These are phyloP conservation scores for Ophion ellenae DNA, from an alignment of 2,888 invertebrate genomes.

Conservation along the genomic window DNA sequence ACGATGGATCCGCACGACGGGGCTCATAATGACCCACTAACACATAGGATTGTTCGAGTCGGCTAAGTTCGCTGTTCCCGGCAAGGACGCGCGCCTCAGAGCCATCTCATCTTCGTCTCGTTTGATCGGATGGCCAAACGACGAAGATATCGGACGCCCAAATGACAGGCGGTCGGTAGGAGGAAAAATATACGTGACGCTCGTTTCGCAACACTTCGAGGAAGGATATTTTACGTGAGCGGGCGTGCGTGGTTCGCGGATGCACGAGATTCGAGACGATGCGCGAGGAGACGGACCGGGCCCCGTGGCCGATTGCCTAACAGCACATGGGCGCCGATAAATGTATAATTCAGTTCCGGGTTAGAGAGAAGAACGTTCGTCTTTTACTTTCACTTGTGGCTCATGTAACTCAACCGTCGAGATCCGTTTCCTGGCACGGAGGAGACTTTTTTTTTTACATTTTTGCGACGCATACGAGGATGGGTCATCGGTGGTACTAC, in stretches of 20 bases:
- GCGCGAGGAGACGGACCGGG: neutral
- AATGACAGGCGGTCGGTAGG: neutral
- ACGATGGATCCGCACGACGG: conserved; percentile 74
- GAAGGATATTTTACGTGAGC: conserved; percentile 28
- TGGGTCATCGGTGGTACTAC: conserved; percentile 8
- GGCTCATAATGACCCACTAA: conserved; percentile 82
- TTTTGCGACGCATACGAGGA: conserved; percentile 29
- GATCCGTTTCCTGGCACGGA: conserved; percentile 59
- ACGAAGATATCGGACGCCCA: conserved; percentile 6
- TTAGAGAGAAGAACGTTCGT: conserved; percentile 68
- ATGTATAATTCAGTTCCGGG: conserved; percentile 75
- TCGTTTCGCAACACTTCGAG: conserved; percentile 16
- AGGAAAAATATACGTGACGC: neutral
- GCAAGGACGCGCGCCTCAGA: conserved; percentile 52
- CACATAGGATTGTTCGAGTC: conserved; percentile 69
- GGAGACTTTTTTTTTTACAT: conserved; percentile 30
- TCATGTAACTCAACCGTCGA: conserved; percentile 73
- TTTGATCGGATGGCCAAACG: neutral
- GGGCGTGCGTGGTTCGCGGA: conserved; percentile 3
- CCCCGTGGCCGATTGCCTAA: conserved; percentile 54
- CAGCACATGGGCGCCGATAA: conserved; percentile 60
- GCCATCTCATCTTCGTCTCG: neutral
- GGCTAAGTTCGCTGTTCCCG: conserved; percentile 26
- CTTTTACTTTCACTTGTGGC: conserved; percentile 81
- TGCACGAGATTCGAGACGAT: conserved; percentile 53